These are phyloP conservation scores for Incurvaria masculella DNA, from an alignment of 2,888 invertebrate genomes.

Conservation along the genomic window DNA sequence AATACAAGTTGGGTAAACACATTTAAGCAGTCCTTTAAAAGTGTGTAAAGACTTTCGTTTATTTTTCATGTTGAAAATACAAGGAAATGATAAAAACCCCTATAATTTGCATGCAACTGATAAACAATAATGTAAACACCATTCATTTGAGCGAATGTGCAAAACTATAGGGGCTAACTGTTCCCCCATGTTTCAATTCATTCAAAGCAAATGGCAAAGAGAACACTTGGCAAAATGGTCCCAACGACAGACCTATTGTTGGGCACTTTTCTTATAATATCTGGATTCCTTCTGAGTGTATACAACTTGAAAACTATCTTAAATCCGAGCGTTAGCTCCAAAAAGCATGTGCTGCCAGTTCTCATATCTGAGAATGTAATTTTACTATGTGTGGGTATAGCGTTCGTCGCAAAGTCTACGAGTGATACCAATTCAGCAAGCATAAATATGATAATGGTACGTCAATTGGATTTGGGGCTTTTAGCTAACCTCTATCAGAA, in stretches of 20 bases:
- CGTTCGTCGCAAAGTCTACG: conserved; percentile 31
- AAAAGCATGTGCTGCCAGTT: conserved; percentile 25
- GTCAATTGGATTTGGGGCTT: conserved; percentile 15
- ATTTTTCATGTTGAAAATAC: no score
- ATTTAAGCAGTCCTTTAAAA: no score
- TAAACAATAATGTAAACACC: no score
- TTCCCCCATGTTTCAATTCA: conserved; percentile 19
- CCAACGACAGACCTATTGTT: conserved; percentile 33
- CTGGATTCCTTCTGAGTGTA: conserved; percentile 36
- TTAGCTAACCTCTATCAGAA: conserved; percentile 4
- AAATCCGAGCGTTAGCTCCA: conserved; percentile 22
- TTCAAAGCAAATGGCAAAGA: no score
- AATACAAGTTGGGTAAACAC: no score
- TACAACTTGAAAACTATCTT: conserved; percentile 34
- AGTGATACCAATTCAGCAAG: conserved; percentile 26
- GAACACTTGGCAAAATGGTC: conserved; percentile 28
- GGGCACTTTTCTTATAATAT: conserved; percentile 35
- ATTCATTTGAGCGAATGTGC: no score
- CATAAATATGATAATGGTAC: conserved; percentile 25
- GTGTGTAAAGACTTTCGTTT: no score
- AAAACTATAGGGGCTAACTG: conserved; percentile 30
- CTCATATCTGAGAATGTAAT: conserved; percentile 43
- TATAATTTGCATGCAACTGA: conserved; percentile 40
- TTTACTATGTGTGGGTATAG: conserved; percentile 37
- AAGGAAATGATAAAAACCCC: conserved; percentile 22